phyloP scores from a whole-genome alignment of 2,797 vertebrate genomes.

The Astyanax mexicanus region DNA sequence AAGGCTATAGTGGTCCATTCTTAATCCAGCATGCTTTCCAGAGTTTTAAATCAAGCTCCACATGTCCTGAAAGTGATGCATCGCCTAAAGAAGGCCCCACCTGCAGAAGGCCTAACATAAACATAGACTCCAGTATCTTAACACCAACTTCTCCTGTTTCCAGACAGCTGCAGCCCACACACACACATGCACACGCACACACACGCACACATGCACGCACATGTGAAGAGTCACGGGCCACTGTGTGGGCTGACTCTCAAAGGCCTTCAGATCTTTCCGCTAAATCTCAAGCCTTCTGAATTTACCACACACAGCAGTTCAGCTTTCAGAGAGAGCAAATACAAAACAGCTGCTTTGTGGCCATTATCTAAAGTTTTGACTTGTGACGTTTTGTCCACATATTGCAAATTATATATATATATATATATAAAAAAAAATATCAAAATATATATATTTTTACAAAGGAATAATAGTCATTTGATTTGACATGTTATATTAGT shows the following conservation, averaged over 20 bases:
- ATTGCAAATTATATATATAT: too few relatives aligned
- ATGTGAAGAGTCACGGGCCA: conserved; percentile 11
- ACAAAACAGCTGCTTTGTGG: conserved; percentile 19
- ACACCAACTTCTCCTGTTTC: conserved; percentile 79
- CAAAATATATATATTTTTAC: too few relatives aligned
- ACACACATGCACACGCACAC: conserved; percentile 66
- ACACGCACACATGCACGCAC: conserved; percentile 61
- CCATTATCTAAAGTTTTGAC: conserved; percentile 8
- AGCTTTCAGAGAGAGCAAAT: conserved; percentile 13
- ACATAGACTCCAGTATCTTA: conserved; percentile 71
- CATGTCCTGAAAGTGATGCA: conserved; percentile 43
- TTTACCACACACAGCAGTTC: conserved; percentile 74
- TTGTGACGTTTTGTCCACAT: neutral
- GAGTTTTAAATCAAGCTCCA: conserved; percentile 33
- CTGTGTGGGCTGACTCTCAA: conserved; percentile 77
- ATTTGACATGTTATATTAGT: too few relatives aligned
- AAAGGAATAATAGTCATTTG: too few relatives aligned
- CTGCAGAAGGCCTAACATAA: conserved; percentile 55
- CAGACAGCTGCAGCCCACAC: conserved; percentile 82
- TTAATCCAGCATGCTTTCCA: conserved; percentile 27
- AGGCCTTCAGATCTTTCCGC: conserved; percentile 79
- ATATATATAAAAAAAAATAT: too few relatives aligned
- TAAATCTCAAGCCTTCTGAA: conserved; percentile 77
- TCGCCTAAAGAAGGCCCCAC: conserved; percentile 46
- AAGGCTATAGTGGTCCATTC: conserved; percentile 20